Evolutionary conservation across 2,888 invertebrate species (phyloP), one percentile per base, ranked within the genome.

Genomic region (Rhagophthalmus giganteus): DNA sequence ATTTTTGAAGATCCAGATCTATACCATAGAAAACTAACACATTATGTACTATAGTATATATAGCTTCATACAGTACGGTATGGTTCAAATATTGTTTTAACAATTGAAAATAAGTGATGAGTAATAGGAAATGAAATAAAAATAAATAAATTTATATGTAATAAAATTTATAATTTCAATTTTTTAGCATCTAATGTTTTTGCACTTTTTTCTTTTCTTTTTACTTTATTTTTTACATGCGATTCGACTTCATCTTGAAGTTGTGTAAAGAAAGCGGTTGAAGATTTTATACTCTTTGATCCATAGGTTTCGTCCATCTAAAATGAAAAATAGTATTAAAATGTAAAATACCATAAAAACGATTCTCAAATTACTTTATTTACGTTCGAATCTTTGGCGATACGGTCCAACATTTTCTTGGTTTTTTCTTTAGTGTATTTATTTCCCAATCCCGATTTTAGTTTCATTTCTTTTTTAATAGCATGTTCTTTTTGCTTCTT

Each of bases 401-500:
- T 73, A 71, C 84, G 75, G 70, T 81, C 83, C n/a, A 83, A 66
- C n/a, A 83, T 67, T 57, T 82, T 82, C 1, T 80, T 74, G 2
- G 81, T 78, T 66, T 84, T 81, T 66, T 83, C 67, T 70, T 81
- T 80, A 42, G 74, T 77, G 57, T 77, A 75, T 62, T 80, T 81
- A 56, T 78, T 74, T 67, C 63, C 81, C 64, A 76, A 78, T 65
- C 74, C 83, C 62, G 73, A 81, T 65, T 69, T 79, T 70, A 44
- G 76, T 76, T 66, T 71, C 64, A 7, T 67, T 49, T 79, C 74
- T 20, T 78, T 78, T 67, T 94, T 91, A 52, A 85, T 82, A 61
- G 96, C 82, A 48, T 95, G 78, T 60, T 91, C 91, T 35, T 95
- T 83, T 60, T 94, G 93, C 74, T 86, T 92, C 67, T 97, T 96